Conservation (phyloP, 2,113 vertebrate species). For the Misgurnus anguillicaudatus region DNA sequence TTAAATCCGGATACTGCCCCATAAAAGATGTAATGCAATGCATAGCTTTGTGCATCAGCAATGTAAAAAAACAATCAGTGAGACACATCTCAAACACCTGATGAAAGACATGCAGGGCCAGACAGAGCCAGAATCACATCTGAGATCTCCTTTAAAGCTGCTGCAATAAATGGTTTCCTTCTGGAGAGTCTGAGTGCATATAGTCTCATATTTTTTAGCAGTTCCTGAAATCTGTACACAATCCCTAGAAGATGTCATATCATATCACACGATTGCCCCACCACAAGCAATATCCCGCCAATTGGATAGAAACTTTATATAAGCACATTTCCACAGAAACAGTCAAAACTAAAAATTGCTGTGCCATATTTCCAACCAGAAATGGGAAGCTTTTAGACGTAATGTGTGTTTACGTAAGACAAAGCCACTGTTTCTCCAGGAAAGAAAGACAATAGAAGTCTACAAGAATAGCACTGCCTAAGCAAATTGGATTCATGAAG, state of each 20-base stretch:
- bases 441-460: not conserved
- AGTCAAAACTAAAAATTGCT: not conserved
- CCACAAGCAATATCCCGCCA: not conserved
- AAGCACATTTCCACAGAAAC: not conserved
- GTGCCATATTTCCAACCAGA: not conserved
- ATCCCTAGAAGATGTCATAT: not conserved
- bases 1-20: no score
- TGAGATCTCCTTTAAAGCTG: not conserved
- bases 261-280: not conserved
- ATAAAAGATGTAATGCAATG: no score
- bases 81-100: no score
- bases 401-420: not conserved
- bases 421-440: not conserved
- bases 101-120: not conserved
- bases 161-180: not conserved
- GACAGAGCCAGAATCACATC: not conserved
- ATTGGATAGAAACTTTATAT: not conserved
- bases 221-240: not conserved
- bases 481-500: not conserved
- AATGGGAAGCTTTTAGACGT: not conserved
- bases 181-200: not conserved
- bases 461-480: not conserved
- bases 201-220: not conserved
- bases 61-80: no score
- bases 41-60: no score